phyloP scores from a whole-genome alignment of 2,113 vertebrate species.

The Nycticebus coucang region DNA sequence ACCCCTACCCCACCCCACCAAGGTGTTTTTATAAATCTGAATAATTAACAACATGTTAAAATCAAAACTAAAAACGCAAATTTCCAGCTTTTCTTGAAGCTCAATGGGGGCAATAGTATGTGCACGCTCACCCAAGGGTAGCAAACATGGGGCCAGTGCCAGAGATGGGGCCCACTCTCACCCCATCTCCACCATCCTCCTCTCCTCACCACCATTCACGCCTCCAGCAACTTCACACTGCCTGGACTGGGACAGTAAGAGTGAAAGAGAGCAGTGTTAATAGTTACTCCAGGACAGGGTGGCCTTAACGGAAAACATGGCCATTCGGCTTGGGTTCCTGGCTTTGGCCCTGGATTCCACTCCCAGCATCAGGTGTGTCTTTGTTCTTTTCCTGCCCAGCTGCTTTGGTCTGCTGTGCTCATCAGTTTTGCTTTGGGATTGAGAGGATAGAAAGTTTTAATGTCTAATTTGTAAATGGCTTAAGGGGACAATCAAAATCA shows the following conservation, averaged over 20 bases:
- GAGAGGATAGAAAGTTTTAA: conserved; percentile 40
- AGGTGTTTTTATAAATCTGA: not conserved
- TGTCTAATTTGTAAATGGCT: conserved; percentile 77
- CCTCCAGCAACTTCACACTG: not conserved
- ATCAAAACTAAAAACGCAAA: not conserved
- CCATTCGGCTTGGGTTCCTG: not conserved
- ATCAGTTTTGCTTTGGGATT: conserved; percentile 57
- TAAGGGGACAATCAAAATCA: conserved; percentile 64
- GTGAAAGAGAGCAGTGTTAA: not conserved
- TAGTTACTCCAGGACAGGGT: not conserved
- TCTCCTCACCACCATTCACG: not conserved
- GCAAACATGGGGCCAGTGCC: not conserved
- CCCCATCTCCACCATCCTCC: too few species aligned
- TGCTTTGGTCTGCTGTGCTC: conserved; percentile 16
- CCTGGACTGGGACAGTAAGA: not conserved
- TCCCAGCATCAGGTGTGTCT: not conserved
- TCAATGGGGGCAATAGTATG: rapidly evolving
- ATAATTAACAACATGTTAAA: not conserved
- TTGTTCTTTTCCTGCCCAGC: not conserved
- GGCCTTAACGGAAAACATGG: not conserved
- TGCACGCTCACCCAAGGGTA: not conserved
- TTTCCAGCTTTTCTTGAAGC: not conserved
- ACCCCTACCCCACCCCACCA: too few species aligned
- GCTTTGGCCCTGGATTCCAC: not conserved
- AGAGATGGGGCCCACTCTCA: rapidly evolving